phyloP scores from a whole-genome alignment of 2,113 vertebrate genomes.

The Onychostruthus taczanowskii region DNA sequence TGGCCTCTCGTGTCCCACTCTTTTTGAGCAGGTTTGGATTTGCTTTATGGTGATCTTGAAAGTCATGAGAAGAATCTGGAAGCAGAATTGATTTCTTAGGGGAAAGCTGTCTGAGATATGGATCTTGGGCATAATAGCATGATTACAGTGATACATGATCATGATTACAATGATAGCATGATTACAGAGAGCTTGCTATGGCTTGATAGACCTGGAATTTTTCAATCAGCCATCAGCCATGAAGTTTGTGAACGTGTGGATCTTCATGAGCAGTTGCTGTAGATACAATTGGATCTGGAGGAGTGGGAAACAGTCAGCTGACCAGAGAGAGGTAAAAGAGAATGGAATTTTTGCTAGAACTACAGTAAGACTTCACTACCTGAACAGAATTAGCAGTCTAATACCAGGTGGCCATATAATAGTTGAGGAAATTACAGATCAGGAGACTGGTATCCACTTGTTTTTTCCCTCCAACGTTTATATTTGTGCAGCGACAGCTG shows the following conservation, averaged over 20 bases:
- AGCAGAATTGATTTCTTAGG: not conserved
- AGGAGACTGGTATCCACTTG: not conserved
- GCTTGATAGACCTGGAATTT: not conserved
- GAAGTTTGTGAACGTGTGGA: not conserved
- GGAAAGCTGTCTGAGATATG: not conserved
- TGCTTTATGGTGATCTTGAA: not conserved
- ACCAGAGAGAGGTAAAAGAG: not conserved
- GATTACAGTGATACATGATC: not conserved
- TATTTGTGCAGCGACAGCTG: not conserved
- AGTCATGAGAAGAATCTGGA: not conserved
- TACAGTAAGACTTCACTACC: not conserved
- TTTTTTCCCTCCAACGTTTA: not conserved
- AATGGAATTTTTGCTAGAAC: not conserved
- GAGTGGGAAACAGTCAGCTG: not conserved
- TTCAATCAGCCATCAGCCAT: not conserved
- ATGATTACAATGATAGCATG: not conserved
- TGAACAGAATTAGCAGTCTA: not conserved
- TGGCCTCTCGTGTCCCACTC: accelerated
- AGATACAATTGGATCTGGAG: not conserved
- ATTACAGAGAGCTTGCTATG: not conserved
- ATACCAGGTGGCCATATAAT: not conserved
- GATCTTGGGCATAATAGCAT: not conserved
- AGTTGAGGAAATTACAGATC: not conserved
- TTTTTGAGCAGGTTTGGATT: not conserved
- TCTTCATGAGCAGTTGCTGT: not conserved